Percentiles rank a stretch among this genome's conserved stretches.
phyloP scores from a whole-genome alignment of 2,888 invertebrate species.

The Himalopsyche tibetana region DNA sequence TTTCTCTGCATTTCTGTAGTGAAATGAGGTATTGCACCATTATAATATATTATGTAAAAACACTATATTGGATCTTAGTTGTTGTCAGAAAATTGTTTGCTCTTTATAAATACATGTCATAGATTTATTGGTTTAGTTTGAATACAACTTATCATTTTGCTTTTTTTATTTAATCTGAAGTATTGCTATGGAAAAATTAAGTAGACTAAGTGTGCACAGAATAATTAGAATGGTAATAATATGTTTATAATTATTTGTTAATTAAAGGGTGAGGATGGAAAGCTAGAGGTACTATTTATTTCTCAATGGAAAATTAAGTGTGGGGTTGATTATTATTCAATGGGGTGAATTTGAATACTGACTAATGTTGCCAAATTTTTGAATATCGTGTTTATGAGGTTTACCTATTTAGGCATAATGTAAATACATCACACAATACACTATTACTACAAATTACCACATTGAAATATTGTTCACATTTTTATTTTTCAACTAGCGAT shows the following conservation, averaged over 20 bases:
- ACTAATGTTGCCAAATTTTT: slow-evolving; percentile 33
- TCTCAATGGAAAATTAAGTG: background rate
- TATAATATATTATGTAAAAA: no score
- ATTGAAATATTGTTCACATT: background rate
- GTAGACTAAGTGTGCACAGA: slow-evolving; percentile 15
- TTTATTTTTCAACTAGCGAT: slow-evolving; percentile 10
- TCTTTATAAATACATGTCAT: no score
- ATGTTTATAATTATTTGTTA: slow-evolving; percentile 15
- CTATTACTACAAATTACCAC: slow-evolving; percentile 7
- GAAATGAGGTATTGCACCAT: no score
- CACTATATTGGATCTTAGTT: no score
- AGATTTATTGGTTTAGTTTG: no score
- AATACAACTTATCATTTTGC: no score
- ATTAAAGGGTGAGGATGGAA: background rate
- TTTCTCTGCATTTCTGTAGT: no score
- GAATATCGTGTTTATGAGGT: slow-evolving; percentile 17
- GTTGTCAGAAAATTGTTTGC: no score
- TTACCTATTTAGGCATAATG: slow-evolving; percentile 28
- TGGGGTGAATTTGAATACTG: slow-evolving; percentile 34
- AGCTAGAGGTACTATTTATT: background rate
- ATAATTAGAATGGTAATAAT: slow-evolving; percentile 12
- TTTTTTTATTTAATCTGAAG: background rate
- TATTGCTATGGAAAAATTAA: background rate
- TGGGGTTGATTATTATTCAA: slow-evolving; percentile 11
- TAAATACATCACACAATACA: slow-evolving; percentile 18